Evolutionary conservation across 1,140 invertebrate genomes (phyloP), one percentile per base, ranked within the genome.

Genomic region (Drosophila ercepeae): DNA sequence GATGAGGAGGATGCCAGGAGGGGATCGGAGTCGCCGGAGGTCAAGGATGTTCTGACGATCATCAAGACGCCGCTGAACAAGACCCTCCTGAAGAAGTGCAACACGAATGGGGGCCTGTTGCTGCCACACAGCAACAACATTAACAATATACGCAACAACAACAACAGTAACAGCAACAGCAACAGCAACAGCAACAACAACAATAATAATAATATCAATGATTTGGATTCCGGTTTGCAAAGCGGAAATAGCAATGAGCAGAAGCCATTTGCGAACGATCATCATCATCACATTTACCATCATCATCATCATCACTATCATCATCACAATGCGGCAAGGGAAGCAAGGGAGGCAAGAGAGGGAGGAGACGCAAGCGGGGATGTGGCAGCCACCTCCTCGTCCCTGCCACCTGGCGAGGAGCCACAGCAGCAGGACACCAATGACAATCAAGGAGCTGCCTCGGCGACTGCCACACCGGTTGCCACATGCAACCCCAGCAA

Each of bases 21-120:
- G 36, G 2, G 1, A 4, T 14, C 4, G 19, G 21, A 42, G 39
- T 54, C 48, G 64, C 46, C 61, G 42, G 51, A 27, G 3, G 64
- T 44, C 21, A 58, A 61, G 54, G 41, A 46, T 48, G 75, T 88
- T 63, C 52, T 71, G 52, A 89, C 78, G n/a, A 90, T 90, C 23
- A 90, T 90, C 19, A 90, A 90, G 34, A 90, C 89, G 3, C 89
- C 89, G 27, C 46, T 90, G 0, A 90, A 61, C 7, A 90, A 90
- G n/a, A 90, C 89, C 39, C 46, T 90, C 61, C 54, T 90, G 0
- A 90, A 90, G 73, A 90, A 90, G 51, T 90, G 89, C 67, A 90
- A 69, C 53, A 89, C 51, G 52, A 86, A 48, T 39, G 71, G 13
- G 18, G 67, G 5, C 39, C 51, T 14, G 57, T 67, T 29, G n/a